phyloP scores from a whole-genome alignment of 2,113 vertebrate genomes.

The Dicrurus megarhynchus region DNA sequence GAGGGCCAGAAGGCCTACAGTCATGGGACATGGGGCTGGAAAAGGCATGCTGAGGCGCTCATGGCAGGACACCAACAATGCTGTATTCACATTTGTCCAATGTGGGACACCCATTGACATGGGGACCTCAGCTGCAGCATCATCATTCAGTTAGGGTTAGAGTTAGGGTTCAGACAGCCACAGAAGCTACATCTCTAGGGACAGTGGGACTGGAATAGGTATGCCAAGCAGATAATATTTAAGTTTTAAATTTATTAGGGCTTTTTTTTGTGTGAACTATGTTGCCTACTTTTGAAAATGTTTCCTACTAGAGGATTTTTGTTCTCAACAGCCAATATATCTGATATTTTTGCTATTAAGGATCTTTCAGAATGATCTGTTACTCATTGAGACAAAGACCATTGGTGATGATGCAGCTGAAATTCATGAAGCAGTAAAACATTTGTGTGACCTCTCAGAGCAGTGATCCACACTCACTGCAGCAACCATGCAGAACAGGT shows the following conservation, averaged over 20 bases:
- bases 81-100: fast-evolving
- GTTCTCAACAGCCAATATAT: neutral
- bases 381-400: neutral
- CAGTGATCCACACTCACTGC: neutral
- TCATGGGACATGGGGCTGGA: too few relatives aligned
- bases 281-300: neutral
- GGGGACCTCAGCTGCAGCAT: fast-evolving
- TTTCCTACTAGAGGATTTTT: neutral
- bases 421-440: neutral
- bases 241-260: neutral
- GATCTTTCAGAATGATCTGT: neutral
- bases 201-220: neutral
- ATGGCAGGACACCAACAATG: neutral
- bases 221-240: neutral
- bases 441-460: neutral
- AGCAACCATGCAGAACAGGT: neutral
- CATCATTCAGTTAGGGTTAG: neutral
- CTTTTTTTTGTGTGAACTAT: neutral
- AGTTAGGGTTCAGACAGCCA: neutral
- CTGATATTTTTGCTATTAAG: neutral
- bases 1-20: neutral
- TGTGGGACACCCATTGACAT: neutral
- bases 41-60: neutral
- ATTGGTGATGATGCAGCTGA: neutral
- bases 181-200: neutral